Conservation (phyloP, 2,113 vertebrate genomes). For the Brachirus orientalis region DNA sequence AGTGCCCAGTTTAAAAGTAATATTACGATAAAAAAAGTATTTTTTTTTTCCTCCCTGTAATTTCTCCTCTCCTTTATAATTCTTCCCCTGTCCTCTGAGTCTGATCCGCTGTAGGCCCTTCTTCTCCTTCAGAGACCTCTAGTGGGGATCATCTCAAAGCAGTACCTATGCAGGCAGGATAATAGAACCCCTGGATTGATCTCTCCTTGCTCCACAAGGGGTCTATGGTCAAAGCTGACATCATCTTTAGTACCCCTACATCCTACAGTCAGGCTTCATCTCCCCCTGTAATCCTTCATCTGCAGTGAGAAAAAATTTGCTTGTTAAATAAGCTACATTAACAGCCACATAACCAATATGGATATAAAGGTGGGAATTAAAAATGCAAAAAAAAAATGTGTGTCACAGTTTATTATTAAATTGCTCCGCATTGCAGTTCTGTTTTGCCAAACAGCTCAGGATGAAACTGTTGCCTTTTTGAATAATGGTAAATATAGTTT, state of each 20-base stretch:
- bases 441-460: background rate
- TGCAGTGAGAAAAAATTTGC: constrained; percentile 26
- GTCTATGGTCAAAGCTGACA: constrained; percentile 50
- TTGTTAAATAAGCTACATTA: constrained; percentile 23
- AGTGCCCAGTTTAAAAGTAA: no score
- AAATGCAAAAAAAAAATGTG: background rate
- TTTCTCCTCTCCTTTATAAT: background rate
- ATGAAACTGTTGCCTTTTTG: background rate
- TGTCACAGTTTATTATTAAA: background rate
- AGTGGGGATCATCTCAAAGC: constrained; percentile 52
- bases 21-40: no score
- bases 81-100: background rate
- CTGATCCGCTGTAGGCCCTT: constrained; percentile 32
- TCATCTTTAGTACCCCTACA: constrained; percentile 37
- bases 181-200: constrained; percentile 56
- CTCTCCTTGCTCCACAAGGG: constrained; percentile 19
- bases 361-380: background rate
- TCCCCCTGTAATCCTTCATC: constrained; percentile 21
- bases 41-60: background rate
- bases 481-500: background rate
- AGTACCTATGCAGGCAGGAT: constrained; percentile 62
- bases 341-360: background rate
- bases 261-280: constrained; percentile 15
- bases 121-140: constrained; percentile 43
- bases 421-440: background rate